phyloP scores from a whole-genome alignment of 1,140 invertebrate species.

The Homalodisca vitripennis region DNA sequence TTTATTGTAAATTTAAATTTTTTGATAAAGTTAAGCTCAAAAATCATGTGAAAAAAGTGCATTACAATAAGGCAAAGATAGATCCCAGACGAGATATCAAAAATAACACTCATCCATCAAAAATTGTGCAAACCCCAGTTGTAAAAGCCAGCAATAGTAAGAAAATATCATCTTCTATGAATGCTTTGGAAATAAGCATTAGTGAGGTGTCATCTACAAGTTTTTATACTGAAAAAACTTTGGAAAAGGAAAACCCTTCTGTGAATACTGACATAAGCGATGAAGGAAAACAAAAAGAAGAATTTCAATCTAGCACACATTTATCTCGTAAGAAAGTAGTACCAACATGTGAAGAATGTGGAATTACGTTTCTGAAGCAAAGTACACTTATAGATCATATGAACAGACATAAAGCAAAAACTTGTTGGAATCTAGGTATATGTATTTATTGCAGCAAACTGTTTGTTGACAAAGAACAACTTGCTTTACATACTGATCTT shows the following conservation, averaged over 20 bases:
- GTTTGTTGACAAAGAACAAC: conserved; percentile 8
- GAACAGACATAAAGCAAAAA: background rate
- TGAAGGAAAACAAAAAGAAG: too few relatives aligned
- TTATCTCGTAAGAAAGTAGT: too few relatives aligned
- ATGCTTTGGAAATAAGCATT: background rate
- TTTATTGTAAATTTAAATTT: background rate
- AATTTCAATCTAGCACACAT: too few relatives aligned
- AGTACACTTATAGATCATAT: background rate
- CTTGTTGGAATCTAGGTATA: background rate
- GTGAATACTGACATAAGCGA: too few relatives aligned
- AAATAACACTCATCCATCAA: background rate
- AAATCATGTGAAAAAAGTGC: conserved; percentile 3
- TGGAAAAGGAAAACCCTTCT: background rate
- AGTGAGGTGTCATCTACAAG: conserved; percentile 12
- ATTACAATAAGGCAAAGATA: background rate
- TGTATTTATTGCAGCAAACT: conserved; percentile 3
- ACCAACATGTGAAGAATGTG: conserved; percentile 1
- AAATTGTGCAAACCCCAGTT: background rate
- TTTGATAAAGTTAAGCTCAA: background rate
- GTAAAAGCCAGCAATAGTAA: background rate
- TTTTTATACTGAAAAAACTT: background rate
- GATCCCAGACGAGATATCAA: background rate
- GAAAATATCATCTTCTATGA: background rate
- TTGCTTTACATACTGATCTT: background rate
- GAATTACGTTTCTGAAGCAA: background rate